Conservation (phyloP, 23 tunicate species). For the Trididemnum clinides region DNA sequence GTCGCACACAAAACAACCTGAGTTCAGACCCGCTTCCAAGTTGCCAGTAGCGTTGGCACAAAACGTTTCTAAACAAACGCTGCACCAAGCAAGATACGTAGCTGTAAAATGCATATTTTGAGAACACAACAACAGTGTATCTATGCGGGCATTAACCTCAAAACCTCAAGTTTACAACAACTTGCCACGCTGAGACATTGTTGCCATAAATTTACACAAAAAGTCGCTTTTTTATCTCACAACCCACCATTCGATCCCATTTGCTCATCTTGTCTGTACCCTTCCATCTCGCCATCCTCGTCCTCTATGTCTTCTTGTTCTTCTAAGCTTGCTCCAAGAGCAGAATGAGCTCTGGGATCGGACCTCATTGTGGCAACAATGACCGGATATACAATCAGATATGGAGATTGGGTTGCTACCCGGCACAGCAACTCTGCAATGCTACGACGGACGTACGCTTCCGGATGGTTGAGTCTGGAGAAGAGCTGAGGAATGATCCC, state of each 20-base stretch:
- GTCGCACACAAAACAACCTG: too few relatives aligned
- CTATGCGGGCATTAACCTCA: too few relatives aligned
- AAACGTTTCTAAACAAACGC: too few relatives aligned
- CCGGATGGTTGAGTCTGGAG: conserved; percentile 95
- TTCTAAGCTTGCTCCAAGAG: conserved; percentile 51
- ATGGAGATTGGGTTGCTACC: conserved; percentile 73
- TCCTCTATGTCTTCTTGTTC: conserved; percentile 49
- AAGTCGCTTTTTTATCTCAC: too few relatives aligned
- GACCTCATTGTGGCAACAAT: conserved; percentile 90
- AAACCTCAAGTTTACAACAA: too few relatives aligned
- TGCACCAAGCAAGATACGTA: too few relatives aligned
- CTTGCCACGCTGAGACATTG: too few relatives aligned
- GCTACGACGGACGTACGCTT: conserved; percentile 78
- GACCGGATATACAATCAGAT: conserved; percentile 93
- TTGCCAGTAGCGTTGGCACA: too few relatives aligned
- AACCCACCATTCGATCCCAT: background rate
- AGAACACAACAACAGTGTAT: too few relatives aligned
- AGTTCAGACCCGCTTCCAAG: too few relatives aligned
- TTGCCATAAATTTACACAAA: too few relatives aligned
- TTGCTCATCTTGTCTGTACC: conserved; percentile 30
- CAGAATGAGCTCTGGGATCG: conserved; percentile 65
- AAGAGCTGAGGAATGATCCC: conserved; percentile 97
- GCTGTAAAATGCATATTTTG: too few relatives aligned
- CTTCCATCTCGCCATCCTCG: conserved; percentile 42
- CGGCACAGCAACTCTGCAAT: conserved; percentile 88